Conservation (phyloP, 2,797 vertebrate species). For the Poeciliopsis turneri region DNA sequence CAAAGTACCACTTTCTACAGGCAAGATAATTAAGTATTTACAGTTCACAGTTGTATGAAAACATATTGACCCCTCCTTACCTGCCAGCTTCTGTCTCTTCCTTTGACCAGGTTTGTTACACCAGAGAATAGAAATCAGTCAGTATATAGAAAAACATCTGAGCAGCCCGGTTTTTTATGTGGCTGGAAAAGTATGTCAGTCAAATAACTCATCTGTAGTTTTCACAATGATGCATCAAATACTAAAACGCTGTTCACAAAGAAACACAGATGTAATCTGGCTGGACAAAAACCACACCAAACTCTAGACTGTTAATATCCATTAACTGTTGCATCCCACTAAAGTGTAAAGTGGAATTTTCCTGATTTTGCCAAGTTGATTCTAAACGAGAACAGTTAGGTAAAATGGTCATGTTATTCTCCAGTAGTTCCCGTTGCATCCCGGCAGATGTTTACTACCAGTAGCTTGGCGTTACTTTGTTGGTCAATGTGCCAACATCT, state of each 20-base stretch:
- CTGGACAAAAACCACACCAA: background rate
- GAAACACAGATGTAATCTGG: background rate
- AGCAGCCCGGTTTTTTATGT: background rate
- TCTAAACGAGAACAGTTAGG: too few species aligned
- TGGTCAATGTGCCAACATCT: slow-evolving; percentile 11
- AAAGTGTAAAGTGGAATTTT: background rate
- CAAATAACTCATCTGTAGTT: background rate
- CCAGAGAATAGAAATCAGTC: background rate
- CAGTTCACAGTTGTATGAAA: background rate
- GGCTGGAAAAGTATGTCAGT: background rate
- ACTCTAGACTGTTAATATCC: background rate
- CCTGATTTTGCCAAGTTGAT: too few species aligned
- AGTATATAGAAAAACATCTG: background rate
- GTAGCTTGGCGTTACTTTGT: slow-evolving; percentile 19
- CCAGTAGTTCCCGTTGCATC: background rate
- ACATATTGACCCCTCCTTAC: background rate
- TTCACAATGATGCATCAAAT: background rate
- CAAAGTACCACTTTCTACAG: background rate
- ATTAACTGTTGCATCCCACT: background rate
- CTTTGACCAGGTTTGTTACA: background rate
- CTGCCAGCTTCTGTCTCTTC: background rate
- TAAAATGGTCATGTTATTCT: background rate
- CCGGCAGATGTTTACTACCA: slow-evolving; percentile 25
- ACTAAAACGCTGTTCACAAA: background rate
- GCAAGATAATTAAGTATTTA: background rate